phyloP scores from a whole-genome alignment of 2,113 vertebrate genomes.

The Reinhardtius hippoglossoides region DNA sequence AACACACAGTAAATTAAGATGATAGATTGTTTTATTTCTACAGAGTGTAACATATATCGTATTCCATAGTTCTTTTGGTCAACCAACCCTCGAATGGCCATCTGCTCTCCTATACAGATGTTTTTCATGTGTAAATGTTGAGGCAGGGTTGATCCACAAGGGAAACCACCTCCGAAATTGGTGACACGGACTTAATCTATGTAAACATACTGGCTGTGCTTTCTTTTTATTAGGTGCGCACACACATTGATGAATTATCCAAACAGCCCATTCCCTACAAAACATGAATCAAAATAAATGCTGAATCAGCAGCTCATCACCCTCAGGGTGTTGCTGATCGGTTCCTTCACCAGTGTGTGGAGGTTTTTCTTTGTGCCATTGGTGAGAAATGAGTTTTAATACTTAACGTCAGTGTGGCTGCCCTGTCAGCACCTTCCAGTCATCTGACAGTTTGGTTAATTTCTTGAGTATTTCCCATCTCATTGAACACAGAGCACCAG shows the following conservation, averaged over 20 bases:
- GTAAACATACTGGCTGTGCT: neutral
- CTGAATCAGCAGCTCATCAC: constrained; percentile 6
- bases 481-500: constrained; percentile 26
- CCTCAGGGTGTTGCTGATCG: neutral
- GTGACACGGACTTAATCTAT: neutral
- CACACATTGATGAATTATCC: constrained; percentile 3
- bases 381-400: constrained; percentile 25
- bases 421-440: constrained; percentile 13
- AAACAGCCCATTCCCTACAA: neutral
- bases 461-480: constrained; percentile 30
- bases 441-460: constrained; percentile 28
- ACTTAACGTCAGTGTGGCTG: constrained; percentile 8
- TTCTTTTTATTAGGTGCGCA: neutral
- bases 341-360: neutral
- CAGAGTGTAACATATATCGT: neutral
- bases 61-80: neutral
- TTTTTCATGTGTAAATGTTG: neutral
- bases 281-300: neutral
- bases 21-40: neutral
- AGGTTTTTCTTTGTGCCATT: neutral
- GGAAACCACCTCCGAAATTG: neutral
- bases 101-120: neutral
- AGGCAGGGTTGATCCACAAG: neutral
- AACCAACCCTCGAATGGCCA: neutral
- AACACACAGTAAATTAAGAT: neutral